Conservation (phyloP, 2,113 vertebrate species). For the Philantomba maxwellii region DNA sequence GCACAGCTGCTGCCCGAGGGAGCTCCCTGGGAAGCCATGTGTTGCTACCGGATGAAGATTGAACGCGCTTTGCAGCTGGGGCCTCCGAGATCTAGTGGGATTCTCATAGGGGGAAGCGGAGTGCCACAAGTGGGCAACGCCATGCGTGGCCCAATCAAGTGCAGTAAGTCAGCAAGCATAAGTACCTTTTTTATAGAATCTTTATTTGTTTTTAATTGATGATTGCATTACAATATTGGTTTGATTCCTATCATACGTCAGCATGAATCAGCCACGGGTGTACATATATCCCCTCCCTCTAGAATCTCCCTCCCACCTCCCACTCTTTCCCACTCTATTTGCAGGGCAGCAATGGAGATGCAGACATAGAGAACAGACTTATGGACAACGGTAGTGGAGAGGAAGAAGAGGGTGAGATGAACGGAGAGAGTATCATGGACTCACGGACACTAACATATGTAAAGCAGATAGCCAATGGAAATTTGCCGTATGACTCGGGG, state of each 20-base stretch:
- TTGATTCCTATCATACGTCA: not conserved
- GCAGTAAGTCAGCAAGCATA: slow-evolving; percentile 39
- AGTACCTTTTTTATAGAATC: not conserved
- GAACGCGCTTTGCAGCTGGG: slow-evolving; percentile 14
- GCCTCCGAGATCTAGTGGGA: not conserved
- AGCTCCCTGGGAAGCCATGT: not conserved
- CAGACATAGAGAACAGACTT: not conserved
- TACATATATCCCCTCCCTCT: not conserved
- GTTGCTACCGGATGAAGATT: not conserved
- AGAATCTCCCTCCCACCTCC: not conserved
- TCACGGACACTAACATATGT: not conserved
- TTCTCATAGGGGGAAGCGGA: not conserved
- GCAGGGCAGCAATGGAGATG: not conserved
- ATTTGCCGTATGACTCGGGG: not conserved
- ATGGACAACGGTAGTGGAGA: not conserved
- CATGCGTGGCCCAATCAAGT: not conserved
- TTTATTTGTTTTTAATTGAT: not conserved
- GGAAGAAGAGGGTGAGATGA: not conserved
- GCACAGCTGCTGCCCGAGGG: not conserved
- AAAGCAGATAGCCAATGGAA: not conserved
- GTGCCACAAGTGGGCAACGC: not conserved
- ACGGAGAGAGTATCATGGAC: not conserved
- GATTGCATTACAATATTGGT: not conserved
- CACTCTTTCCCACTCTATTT: not conserved
- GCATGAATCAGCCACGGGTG: not conserved